A percentile compares a stretch with the other conserved stretches of the same genome.
Conservation (phyloP, 2,113 vertebrate genomes). For the Haliaeetus leucogaster region DNA sequence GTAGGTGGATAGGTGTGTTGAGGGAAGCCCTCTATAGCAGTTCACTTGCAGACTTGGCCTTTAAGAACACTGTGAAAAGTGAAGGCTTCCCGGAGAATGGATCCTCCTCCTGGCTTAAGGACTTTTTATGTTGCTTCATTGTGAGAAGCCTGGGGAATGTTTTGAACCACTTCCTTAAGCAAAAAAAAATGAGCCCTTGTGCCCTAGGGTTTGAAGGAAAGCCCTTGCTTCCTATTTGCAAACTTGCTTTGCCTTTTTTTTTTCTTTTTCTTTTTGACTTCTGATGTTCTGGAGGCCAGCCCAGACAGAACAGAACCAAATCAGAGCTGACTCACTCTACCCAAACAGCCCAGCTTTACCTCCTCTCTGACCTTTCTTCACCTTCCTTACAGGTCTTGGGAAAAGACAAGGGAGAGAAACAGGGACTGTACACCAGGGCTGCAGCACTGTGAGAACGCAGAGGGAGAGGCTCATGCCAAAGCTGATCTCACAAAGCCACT, state of each 20-base stretch:
- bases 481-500: neutral
- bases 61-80: neutral
- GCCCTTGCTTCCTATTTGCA: neutral
- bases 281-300: neutral
- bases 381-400: neutral
- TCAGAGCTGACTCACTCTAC: neutral
- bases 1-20: neutral
- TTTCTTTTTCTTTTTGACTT: neutral
- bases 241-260: neutral
- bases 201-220: neutral
- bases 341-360: neutral
- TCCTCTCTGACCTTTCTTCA: neutral
- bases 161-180: neutral
- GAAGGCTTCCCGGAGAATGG: neutral
- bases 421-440: neutral
- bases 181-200: neutral
- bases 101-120: neutral
- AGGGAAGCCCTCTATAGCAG: neutral
- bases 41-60: neutral
- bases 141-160: neutral
- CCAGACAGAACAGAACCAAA: neutral
- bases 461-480: neutral
- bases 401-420: neutral
- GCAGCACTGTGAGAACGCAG: neutral
- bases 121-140: neutral